Conservation (phyloP, 2,797 vertebrate species). For the Amblyopsis hoosieri region DNA sequence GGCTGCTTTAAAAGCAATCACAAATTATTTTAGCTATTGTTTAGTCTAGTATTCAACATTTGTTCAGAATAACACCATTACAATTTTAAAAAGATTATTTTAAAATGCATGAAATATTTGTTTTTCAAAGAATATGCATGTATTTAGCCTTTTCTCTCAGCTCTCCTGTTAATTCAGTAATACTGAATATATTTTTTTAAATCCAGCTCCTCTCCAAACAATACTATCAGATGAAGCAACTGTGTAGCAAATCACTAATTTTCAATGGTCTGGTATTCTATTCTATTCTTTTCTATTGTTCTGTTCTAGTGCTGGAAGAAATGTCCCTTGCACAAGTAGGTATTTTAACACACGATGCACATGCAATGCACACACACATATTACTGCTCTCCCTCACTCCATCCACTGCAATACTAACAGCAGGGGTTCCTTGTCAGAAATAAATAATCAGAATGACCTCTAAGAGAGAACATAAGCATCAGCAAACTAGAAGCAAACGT, state of each 20-base stretch:
- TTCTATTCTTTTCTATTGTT: conserved; percentile 1
- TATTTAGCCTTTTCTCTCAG: no score
- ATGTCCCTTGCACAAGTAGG: neutral
- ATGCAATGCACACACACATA: conserved; percentile 6
- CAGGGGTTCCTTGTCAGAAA: conserved; percentile 14
- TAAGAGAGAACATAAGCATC: conserved; percentile 21
- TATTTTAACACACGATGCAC: neutral
- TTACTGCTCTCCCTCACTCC: neutral
- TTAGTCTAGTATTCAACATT: conserved; percentile 40
- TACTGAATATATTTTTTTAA: no score
- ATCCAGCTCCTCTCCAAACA: no score
- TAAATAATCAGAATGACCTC: conserved; percentile 5
- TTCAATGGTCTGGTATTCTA: neutral
- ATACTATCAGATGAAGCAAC: neutral
- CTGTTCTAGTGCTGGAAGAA: neutral
- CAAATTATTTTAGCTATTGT: conserved; percentile 49
- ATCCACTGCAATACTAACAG: conserved; percentile 4
- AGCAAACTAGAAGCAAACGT: conserved; percentile 10
- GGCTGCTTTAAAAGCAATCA: conserved; percentile 52
- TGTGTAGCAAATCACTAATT: neutral
- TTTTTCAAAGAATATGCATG: no score
- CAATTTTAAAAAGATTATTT: conserved; percentile 3
- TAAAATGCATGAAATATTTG: conserved; percentile 25
- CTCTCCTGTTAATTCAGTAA: no score
- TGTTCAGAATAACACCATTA: conserved; percentile 5